Percentiles rank a stretch among this genome's conserved stretches.
phyloP scores from a whole-genome alignment of 2,113 vertebrate species.

The Centrocercus urophasianus region DNA sequence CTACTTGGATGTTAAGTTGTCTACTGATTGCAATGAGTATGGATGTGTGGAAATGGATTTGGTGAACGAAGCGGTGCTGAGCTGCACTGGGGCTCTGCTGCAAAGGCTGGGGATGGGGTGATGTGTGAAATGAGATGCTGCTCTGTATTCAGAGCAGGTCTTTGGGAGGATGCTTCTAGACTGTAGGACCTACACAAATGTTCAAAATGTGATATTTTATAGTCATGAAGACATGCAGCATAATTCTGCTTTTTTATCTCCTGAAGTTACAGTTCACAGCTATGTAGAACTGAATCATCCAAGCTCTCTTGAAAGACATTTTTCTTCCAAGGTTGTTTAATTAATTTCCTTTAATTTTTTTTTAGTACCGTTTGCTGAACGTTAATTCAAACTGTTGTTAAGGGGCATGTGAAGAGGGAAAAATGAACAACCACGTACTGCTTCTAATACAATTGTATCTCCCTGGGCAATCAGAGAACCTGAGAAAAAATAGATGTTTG shows the following conservation, averaged over 20 bases:
- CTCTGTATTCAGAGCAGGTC: not conserved
- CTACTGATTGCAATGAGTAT: not conserved
- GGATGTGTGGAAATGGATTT: not conserved
- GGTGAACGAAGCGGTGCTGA: not conserved
- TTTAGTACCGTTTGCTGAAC: conserved; percentile 12
- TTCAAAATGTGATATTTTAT: not conserved
- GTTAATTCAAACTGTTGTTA: conserved; percentile 50
- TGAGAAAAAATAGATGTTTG: conserved; percentile 19
- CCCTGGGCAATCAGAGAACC: conserved; percentile 36
- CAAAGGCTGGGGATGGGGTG: not conserved
- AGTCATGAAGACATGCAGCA: not conserved
- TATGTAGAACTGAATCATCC: not conserved
- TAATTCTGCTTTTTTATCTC: not conserved
- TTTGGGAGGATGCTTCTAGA: not conserved
- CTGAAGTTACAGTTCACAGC: not conserved
- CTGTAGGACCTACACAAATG: not conserved
- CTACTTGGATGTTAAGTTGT: not conserved
- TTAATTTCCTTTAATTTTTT: conserved; percentile 33
- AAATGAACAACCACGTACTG: conserved; percentile 38
- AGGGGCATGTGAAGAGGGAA: not conserved
- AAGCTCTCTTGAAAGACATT: not conserved
- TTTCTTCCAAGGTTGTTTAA: conserved; percentile 10
- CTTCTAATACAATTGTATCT: not conserved
- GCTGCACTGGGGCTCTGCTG: not conserved
- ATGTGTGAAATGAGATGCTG: not conserved